phyloP scores from a whole-genome alignment of 2,888 invertebrate species.

The Eupelmus urozonus region DNA sequence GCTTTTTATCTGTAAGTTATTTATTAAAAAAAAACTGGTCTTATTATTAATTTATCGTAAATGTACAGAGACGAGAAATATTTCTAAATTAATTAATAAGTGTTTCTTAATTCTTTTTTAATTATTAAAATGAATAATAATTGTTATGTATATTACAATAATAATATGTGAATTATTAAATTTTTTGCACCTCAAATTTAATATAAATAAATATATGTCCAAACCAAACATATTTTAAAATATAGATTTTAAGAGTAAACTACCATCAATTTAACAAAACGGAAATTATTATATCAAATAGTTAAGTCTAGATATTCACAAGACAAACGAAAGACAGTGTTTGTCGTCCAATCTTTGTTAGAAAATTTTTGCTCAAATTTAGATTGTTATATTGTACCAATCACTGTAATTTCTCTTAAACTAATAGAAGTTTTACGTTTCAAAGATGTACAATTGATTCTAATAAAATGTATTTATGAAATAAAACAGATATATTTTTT shows the following conservation, averaged over 20 bases:
- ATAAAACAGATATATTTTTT: slow-evolving; percentile 56
- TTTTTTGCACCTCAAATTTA: slow-evolving; percentile 47
- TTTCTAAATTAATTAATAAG: slow-evolving; percentile 36
- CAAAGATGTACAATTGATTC: slow-evolving; percentile 66
- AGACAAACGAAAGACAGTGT: slow-evolving; percentile 38
- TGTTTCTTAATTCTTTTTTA: slow-evolving; percentile 35
- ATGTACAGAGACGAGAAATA: slow-evolving; percentile 44
- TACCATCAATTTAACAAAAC: slow-evolving; percentile 10
- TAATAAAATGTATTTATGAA: slow-evolving; percentile 69
- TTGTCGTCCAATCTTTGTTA: slow-evolving; percentile 64
- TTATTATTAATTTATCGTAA: slow-evolving; percentile 37
- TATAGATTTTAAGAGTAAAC: slow-evolving; percentile 30
- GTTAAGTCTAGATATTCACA: slow-evolving; percentile 68
- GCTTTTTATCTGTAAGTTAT: background rate
- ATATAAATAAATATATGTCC: slow-evolving; percentile 41
- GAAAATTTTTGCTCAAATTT: slow-evolving; percentile 71
- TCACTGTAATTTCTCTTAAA: slow-evolving; percentile 64
- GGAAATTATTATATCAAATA: slow-evolving; percentile 51
- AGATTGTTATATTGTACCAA: slow-evolving; percentile 64
- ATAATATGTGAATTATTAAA: slow-evolving; percentile 52
- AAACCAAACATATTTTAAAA: slow-evolving; percentile 41
- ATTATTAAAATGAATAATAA: slow-evolving; percentile 25
- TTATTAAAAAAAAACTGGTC: slow-evolving; percentile 26
- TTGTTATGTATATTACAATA: slow-evolving; percentile 46
- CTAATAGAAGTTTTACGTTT: slow-evolving; percentile 64